These are phyloP conservation scores for Noctua janthina DNA, from an alignment of 2,888 invertebrate genomes.

Conservation along the genomic window DNA sequence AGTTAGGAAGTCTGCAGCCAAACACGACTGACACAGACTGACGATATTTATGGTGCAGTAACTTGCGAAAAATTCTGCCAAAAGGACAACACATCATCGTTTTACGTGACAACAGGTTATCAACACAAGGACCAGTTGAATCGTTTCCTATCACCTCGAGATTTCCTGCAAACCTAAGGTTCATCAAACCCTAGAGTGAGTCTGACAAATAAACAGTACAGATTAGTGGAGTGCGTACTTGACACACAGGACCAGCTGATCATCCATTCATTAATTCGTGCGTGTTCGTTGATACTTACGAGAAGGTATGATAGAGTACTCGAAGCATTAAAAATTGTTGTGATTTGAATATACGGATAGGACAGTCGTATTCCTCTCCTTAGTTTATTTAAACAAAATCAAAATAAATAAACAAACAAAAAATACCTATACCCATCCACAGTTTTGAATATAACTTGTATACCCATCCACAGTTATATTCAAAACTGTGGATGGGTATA, in stretches of 20 bases:
- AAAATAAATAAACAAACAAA: too few species aligned
- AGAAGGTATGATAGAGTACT: background rate
- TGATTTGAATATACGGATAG: background rate
- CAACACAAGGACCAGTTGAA: background rate
- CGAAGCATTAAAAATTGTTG: background rate
- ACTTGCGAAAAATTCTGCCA: background rate
- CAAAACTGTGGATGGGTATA: too few species aligned
- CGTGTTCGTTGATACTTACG: constrained; percentile 11
- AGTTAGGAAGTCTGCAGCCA: background rate
- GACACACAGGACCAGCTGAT: constrained; percentile 59
- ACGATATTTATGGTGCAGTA: background rate
- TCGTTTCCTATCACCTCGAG: constrained; percentile 5
- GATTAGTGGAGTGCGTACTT: constrained; percentile 58
- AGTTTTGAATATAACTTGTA: too few species aligned
- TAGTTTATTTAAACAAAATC: background rate
- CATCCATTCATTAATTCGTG: constrained; percentile 47
- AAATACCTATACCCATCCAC: too few species aligned
- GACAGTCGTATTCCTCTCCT: background rate
- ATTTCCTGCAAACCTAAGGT: constrained; percentile 42
- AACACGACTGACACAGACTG: background rate
- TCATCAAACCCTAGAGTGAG: constrained; percentile 49
- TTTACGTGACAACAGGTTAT: constrained; percentile 3
- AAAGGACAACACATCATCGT: background rate
- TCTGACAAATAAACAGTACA: constrained; percentile 42
- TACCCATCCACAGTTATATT: too few species aligned